Evolutionary conservation across 2,888 invertebrate genomes (phyloP).

Genomic region (Heliconius hortense): DNA sequence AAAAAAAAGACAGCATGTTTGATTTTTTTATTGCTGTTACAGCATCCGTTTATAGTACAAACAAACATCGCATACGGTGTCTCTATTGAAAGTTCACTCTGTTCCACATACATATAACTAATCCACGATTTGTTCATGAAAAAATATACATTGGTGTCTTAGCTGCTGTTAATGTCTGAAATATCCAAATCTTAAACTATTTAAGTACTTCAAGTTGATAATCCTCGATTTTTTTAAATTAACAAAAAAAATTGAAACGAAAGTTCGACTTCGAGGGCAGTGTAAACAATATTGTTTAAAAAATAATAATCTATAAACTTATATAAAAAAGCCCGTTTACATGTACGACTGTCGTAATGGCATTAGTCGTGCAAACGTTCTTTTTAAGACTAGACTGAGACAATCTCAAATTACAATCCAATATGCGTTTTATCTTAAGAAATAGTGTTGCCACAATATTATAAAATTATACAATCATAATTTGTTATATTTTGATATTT

Average conservation of each 20-base stretch:
- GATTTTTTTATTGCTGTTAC: slow-evolving; percentile 80
- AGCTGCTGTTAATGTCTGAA: slow-evolving; percentile 49
- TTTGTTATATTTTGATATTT: not conserved
- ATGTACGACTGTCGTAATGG: slow-evolving; percentile 39
- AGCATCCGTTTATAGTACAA: slow-evolving; percentile 78
- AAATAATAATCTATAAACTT: slow-evolving; percentile 54
- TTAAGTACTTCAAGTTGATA: slow-evolving; percentile 65
- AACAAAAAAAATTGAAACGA: slow-evolving; percentile 43
- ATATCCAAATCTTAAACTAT: slow-evolving; percentile 62
- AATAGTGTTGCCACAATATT: slow-evolving; percentile 17
- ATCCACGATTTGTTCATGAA: slow-evolving; percentile 47
- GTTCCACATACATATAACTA: slow-evolving; percentile 51
- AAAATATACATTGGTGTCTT: slow-evolving; percentile 47
- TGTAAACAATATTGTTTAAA: slow-evolving; percentile 58
- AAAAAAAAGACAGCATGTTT: slow-evolving; percentile 49
- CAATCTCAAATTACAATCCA: slow-evolving; percentile 56
- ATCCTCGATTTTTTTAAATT: slow-evolving; percentile 30
- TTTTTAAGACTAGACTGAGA: slow-evolving; percentile 59
- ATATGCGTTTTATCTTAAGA: slow-evolving; percentile 46
- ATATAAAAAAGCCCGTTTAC: slow-evolving; percentile 55
- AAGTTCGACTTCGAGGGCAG: slow-evolving; percentile 62
- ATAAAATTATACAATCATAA: not conserved
- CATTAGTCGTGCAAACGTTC: slow-evolving; percentile 42
- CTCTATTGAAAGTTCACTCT: slow-evolving; percentile 72
- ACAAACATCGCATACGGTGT: slow-evolving; percentile 74